Base-by-base conservation (phyloP, 2,113 vertebrate genomes). In the Daphoenositta chrysoptera region DNA sequence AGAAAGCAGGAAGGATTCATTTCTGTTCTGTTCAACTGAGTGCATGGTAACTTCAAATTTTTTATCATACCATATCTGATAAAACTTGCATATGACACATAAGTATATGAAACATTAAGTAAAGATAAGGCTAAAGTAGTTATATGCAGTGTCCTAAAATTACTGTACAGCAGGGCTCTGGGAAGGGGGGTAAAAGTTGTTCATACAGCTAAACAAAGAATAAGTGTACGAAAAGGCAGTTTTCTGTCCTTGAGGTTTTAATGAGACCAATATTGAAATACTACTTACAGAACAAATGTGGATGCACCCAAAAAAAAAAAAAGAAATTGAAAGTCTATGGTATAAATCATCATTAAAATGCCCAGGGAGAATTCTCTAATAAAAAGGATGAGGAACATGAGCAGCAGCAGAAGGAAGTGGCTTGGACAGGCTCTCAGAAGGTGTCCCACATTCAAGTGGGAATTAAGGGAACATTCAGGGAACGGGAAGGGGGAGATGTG, bases 161-260 rank as follows among this genome's bases (percentile, higher is more conserved):
- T 50, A 27, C 31, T n/a, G 2, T 37, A 50, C 31, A 61, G 8
- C 40, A 87, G 64, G 30, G 40, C 30, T 20, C 57, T 66, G 27
- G 11, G 14, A 42, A 6, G 8, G 1, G 4, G 10, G 3, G 1
- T 9, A 17, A 40, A 33, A 20, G 1, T 44, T 64, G 26, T 61
- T 88, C 75, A 7, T 54, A 8, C 24, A 66, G 13, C 39, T 82
- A 79, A 87, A 64, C 15, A 89, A 83, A 50, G 17, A 48, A 10
- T 48, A 77, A 68, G 15, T 60, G 3, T 60, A 37, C 44, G 20
- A 85, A 87, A 23, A 60, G 20, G 10, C 21, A 68, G 3, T 79
- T 95, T 87, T 26, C 33, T 89, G n/a, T 72, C 39, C 35, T 57
- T 87, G 35, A 87, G 39, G 35, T 70, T 84, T 75, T 89, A 54